Evolutionary conservation across 2,113 vertebrate species (phyloP), one percentile per base, ranked within the genome.

Genomic region (Sula dactylatra): DNA sequence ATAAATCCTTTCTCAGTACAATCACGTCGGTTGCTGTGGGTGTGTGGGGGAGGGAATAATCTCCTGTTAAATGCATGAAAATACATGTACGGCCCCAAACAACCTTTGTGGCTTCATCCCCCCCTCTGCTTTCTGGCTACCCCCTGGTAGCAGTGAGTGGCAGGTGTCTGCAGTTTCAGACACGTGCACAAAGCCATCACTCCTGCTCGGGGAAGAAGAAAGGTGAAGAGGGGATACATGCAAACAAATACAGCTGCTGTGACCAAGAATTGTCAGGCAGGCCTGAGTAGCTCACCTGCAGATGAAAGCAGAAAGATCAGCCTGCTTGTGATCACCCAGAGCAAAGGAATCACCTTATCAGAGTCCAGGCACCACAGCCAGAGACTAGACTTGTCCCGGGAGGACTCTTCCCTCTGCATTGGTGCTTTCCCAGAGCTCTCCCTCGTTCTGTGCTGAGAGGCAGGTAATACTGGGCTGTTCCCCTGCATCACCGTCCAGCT

Each of bases 191-290:
- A 45, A 62, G 24, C 21, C 71, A 49, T 65, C 70, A 1, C 21
- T 42, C 18, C 58, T 49, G 44, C 38, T 52, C 2, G 0, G 19
- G 29, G 25, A 67, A 44, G 24, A 40, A 25, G 15, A 58, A 58
- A 26, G 38, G 31, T 0, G 0, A 59, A 49, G 34, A 1, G 3
- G 15, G 16, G 19, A 44, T 31, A 24, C 2, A 3, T 9, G n/a
- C 42, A 55, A 40, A 27, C 3, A n/a, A 67, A 62, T 17, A 20
- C 27, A 79, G 24, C 27, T 82, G 64, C 11, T 78, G 12, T 24
- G 42, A 62, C 16, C 27, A 31, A 45, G 38, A 25, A 47, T 27
- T 56, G 62, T 36, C 78, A 90, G 29, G 40, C 44, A 66, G 32
- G 17, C 7, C 27, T 70, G 16, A 65, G 13, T 9, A 54, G 10